Conservation (phyloP, 2,113 vertebrate genomes). For the Hiodon tergisus region DNA sequence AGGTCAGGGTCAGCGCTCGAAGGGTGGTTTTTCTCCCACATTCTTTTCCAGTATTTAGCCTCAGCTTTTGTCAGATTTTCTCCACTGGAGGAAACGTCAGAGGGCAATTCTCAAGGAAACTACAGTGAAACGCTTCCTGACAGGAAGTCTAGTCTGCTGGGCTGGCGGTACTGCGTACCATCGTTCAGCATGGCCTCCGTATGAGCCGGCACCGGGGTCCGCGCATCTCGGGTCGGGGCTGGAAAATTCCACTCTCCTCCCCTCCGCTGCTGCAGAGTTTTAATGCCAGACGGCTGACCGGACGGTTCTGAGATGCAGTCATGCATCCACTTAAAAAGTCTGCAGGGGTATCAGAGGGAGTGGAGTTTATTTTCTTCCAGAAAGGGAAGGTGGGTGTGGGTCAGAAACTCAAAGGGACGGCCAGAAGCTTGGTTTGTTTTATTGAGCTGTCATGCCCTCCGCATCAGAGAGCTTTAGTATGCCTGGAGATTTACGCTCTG, state of each 20-base stretch:
- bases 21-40: neutral
- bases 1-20: neutral
- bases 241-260: conserved; percentile 42
- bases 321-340: too few species aligned
- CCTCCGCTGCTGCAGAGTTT: neutral
- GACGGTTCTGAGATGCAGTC: too few species aligned
- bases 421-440: too few species aligned
- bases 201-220: conserved; percentile 27
- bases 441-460: too few species aligned
- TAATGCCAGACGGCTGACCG: neutral
- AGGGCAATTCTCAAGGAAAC: neutral
- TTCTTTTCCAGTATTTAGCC: neutral
- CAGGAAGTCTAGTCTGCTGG: neutral
- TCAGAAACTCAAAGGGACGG: too few species aligned
- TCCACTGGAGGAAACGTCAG: neutral
- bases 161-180: neutral
- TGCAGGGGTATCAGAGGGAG: neutral
- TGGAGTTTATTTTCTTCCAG: neutral
- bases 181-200: neutral
- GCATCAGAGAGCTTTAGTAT: too few species aligned
- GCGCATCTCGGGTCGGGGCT: conserved; percentile 34
- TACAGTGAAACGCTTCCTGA: neutral
- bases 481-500: neutral
- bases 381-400: too few species aligned
- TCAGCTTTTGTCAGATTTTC: neutral